Conservation (phyloP, 2,113 vertebrate species). For the Tautogolabrus adspersus region DNA sequence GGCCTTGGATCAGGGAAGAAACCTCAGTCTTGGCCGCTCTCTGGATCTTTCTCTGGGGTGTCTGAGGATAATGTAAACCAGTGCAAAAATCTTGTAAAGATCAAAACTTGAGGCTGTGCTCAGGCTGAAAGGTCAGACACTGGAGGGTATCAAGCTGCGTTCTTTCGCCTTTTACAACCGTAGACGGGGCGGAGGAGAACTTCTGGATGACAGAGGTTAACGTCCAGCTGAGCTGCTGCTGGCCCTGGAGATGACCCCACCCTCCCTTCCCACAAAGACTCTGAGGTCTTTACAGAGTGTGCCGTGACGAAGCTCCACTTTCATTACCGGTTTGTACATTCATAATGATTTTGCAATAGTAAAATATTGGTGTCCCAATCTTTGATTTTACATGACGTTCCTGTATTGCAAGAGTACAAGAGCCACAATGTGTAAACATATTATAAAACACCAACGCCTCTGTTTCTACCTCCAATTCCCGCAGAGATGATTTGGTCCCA, state of each 20-base stretch:
- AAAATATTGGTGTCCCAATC: too few relatives aligned
- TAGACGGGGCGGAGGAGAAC: constrained; percentile 22
- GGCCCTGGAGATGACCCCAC: constrained; percentile 46
- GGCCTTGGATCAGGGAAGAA: neutral
- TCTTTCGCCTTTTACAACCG: neutral
- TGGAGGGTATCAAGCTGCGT: constrained; percentile 17
- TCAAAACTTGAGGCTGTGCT: neutral
- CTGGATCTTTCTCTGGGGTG: neutral
- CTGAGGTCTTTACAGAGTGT: too few relatives aligned
- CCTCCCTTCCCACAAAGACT: constrained; percentile 24
- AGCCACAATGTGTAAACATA: too few relatives aligned
- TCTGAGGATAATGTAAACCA: constrained; percentile 1
- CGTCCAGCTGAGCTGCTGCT: constrained; percentile 30
- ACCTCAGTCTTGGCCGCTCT: neutral
- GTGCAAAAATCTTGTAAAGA: constrained; percentile 3
- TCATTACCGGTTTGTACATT: too few relatives aligned
- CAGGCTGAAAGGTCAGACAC: neutral
- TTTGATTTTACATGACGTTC: too few relatives aligned
- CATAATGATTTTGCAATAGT: too few relatives aligned
- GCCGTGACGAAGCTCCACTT: too few relatives aligned
- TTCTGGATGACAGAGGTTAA: constrained; percentile 28
- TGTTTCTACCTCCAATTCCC: too few relatives aligned
- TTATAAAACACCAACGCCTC: too few relatives aligned
- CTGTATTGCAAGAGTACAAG: too few relatives aligned
- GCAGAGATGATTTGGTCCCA: too few relatives aligned